These are phyloP conservation scores for Zaprionus kolodkinae DNA, from an alignment of 1,140 invertebrate species.

Conservation along the genomic window DNA sequence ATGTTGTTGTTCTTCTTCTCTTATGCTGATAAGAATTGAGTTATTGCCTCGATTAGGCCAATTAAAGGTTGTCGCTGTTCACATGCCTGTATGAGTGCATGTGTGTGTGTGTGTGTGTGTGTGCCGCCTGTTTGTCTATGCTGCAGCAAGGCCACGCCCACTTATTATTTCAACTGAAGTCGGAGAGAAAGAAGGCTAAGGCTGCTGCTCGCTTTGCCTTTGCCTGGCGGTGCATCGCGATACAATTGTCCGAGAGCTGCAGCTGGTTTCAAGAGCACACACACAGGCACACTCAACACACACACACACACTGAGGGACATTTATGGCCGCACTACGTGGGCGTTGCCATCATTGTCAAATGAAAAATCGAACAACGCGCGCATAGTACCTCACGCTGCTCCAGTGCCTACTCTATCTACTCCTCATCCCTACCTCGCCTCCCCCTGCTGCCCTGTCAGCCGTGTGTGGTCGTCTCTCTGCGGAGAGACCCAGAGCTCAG, in stretches of 20 bases:
- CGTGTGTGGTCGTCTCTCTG: constrained; percentile 36
- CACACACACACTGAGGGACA: constrained; percentile 46
- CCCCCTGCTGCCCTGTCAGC: not conserved
- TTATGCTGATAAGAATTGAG: constrained; percentile 70
- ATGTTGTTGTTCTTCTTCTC: constrained; percentile 25
- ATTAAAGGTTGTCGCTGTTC: constrained; percentile 69
- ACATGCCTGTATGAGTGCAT: too few species aligned
- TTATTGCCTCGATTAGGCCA: constrained; percentile 76
- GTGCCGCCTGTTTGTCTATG: not conserved
- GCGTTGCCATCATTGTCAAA: constrained; percentile 72
- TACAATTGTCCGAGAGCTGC: constrained; percentile 62
- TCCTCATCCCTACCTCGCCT: too few species aligned
- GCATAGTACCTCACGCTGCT: not conserved
- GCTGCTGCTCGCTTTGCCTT: constrained; percentile 42
- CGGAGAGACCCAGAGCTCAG: not conserved
- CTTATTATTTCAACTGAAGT: constrained; percentile 51
- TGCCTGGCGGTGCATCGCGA: constrained; percentile 77
- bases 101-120: not conserved
- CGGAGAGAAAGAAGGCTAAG: constrained; percentile 11
- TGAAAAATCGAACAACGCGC: constrained; percentile 69
- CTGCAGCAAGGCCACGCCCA: constrained; percentile 27
- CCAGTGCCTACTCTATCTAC: not conserved
- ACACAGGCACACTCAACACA: constrained; percentile 32
- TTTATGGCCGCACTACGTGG: constrained; percentile 63
- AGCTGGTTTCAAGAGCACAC: constrained; percentile 9